Evolutionary conservation across 2,888 invertebrate species (phyloP).

Genomic region (Cryptocheilus praepositus): DNA sequence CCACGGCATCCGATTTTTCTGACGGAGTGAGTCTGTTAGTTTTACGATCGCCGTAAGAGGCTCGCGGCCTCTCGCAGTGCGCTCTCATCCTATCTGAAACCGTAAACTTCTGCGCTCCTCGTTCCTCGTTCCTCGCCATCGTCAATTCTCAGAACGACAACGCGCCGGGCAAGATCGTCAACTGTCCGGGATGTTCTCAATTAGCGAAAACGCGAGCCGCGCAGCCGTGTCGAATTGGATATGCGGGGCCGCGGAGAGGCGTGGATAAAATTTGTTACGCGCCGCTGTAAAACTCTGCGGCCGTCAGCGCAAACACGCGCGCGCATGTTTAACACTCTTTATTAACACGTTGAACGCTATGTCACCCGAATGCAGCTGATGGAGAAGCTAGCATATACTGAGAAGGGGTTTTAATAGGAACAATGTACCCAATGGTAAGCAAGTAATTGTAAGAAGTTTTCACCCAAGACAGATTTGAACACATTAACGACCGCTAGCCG

Average conservation of each 20-base stretch:
- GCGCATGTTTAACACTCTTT: slow-evolving; percentile 27
- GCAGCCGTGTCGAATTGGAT: background rate
- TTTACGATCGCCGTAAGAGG: too few relatives aligned
- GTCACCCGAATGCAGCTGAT: too few relatives aligned
- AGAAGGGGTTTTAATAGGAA: too few relatives aligned
- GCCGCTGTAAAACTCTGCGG: slow-evolving; percentile 45
- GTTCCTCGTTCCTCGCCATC: too few relatives aligned
- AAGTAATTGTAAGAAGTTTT: too few relatives aligned
- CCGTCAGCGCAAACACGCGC: slow-evolving; percentile 36
- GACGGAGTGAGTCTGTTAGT: background rate
- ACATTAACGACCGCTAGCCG: too few relatives aligned
- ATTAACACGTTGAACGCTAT: too few relatives aligned
- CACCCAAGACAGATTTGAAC: too few relatives aligned
- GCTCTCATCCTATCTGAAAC: slow-evolving; percentile 1
- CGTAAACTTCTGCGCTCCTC: background rate
- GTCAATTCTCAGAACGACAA: background rate
- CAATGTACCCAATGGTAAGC: too few relatives aligned
- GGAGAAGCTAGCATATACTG: too few relatives aligned
- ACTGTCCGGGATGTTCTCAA: slow-evolving; percentile 24
- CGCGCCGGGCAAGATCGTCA: slow-evolving; percentile 16
- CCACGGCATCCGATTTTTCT: background rate
- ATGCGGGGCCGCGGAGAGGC: slow-evolving; percentile 4
- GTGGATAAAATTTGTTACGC: slow-evolving; percentile 47
- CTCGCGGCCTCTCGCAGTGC: background rate
- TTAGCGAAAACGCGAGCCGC: slow-evolving; percentile 23